These are phyloP conservation scores for Linurgus olivaceus DNA, from an alignment of 2,797 vertebrate genomes.

Conservation along the genomic window DNA sequence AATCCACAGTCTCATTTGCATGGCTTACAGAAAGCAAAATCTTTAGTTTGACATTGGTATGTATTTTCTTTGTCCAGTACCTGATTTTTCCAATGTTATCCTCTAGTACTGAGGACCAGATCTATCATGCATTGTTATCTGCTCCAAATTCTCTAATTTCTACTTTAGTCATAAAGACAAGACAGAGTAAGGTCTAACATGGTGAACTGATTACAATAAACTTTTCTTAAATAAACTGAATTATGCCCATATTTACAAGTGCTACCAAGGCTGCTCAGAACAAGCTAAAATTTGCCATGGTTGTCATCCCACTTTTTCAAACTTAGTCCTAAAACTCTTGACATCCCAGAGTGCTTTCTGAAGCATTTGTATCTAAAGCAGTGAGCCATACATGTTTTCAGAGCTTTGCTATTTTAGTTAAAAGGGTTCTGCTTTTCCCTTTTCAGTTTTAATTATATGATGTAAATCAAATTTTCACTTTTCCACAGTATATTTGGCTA, in stretches of 20 bases:
- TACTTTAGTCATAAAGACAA: background rate
- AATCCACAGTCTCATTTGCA: background rate
- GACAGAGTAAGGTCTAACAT: background rate
- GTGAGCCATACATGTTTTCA: background rate
- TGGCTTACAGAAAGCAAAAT: background rate
- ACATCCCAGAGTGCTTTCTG: background rate
- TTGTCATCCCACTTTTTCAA: background rate
- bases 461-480: background rate
- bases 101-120: background rate
- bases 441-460: background rate
- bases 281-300: background rate
- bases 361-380: background rate
- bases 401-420: background rate
- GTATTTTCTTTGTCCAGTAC: background rate
- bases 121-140: background rate
- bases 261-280: background rate
- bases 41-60: background rate
- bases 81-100: background rate
- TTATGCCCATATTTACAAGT: background rate
- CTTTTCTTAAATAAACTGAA: background rate
- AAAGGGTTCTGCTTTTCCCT: background rate
- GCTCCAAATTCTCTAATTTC: background rate
- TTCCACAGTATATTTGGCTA: background rate
- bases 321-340: background rate
- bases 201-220: background rate